Conservation (phyloP, 2,888 invertebrate species). For the Heteromurus nitidus region DNA sequence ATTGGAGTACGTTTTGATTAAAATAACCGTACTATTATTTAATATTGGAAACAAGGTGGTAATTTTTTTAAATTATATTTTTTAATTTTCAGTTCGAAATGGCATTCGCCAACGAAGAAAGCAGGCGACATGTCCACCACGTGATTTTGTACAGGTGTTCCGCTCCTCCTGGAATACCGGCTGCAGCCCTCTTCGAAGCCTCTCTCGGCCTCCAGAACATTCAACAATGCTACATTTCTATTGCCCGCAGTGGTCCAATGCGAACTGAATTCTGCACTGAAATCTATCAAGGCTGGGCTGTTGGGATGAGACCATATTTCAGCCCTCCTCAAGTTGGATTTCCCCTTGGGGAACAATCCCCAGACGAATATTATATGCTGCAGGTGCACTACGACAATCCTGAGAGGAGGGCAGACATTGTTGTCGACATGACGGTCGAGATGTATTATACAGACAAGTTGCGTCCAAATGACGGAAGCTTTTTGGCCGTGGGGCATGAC, state of each 20-base stretch:
- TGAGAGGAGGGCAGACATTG: background rate
- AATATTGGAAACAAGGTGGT: too few species aligned
- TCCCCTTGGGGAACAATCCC: conserved; percentile 11
- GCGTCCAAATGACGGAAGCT: conserved; percentile 29
- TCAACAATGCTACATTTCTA: too few species aligned
- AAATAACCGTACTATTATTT: background rate
- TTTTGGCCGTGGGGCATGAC: conserved; percentile 25
- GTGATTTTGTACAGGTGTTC: conserved; percentile 38
- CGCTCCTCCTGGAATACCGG: conserved; percentile 24
- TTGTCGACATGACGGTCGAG: conserved; percentile 25
- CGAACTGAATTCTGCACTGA: conserved; percentile 44
- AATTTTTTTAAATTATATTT: background rate
- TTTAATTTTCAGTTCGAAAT: conserved; percentile 36
- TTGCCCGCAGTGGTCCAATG: conserved; percentile 38
- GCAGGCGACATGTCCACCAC: background rate
- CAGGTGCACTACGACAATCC: conserved; percentile 35
- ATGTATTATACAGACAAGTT: conserved; percentile 36
- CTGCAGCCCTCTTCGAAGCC: conserved; percentile 7
- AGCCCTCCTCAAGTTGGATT: conserved; percentile 31
- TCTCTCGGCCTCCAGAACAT: conserved; percentile 7
- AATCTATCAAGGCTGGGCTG: conserved; percentile 25
- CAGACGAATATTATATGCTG: conserved; percentile 43
- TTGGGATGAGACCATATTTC: conserved; percentile 31
- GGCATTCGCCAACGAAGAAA: conserved; percentile 1
- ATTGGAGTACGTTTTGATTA: conserved; percentile 32